phyloP scores from a whole-genome alignment of 1,140 invertebrate species.

The Psix sp. region DNA sequence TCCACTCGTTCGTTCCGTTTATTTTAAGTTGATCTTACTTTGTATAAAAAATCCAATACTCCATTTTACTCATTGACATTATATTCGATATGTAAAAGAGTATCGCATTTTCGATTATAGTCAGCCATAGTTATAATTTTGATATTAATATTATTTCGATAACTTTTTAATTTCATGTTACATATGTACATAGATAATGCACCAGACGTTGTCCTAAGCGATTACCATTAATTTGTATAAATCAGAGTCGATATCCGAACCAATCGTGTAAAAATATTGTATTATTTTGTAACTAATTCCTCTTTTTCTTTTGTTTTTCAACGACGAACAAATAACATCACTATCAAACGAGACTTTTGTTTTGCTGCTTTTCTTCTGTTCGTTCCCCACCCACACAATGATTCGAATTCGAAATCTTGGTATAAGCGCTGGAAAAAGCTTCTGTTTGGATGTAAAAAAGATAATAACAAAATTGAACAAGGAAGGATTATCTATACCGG shows the following conservation, averaged over 20 bases:
- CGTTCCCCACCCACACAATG: constrained; percentile 24
- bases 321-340: constrained; percentile 48
- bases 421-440: constrained; percentile 49
- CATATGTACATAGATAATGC: constrained; percentile 45
- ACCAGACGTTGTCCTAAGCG: constrained; percentile 14
- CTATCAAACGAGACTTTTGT: constrained; percentile 26
- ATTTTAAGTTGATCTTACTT: constrained; percentile 37
- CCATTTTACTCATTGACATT: constrained; percentile 26
- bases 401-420: constrained; percentile 47
- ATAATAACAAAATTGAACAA: constrained; percentile 2
- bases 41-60: constrained; percentile 43
- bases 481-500: constrained; percentile 50
- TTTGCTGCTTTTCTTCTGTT: constrained; percentile 28
- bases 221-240: constrained; percentile 48
- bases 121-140: constrained; percentile 46
- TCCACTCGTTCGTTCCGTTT: constrained; percentile 23
- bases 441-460: constrained; percentile 40
- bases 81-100: constrained; percentile 8
- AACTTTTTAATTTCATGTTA: constrained; percentile 46
- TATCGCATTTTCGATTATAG: constrained; percentile 44
- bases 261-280: constrained; percentile 56
- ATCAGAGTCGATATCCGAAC: constrained; percentile 31
- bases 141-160: constrained; percentile 5
- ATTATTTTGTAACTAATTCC: constrained; percentile 56
- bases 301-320: constrained; percentile 13